Evolutionary conservation across 2,888 invertebrate genomes (phyloP).

Genomic region (Archips crataeganus): DNA sequence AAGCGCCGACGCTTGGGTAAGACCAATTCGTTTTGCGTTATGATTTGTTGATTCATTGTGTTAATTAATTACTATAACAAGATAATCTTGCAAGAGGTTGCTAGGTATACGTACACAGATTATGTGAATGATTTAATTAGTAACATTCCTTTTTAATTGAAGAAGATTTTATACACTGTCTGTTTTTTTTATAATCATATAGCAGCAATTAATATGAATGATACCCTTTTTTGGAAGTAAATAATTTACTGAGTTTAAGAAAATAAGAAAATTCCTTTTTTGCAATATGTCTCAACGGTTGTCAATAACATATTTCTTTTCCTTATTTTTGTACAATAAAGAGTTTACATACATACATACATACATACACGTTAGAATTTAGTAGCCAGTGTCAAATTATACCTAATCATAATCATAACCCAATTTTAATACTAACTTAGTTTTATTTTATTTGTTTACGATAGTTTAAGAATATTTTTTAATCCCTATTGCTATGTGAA

Average conservation of each 20-base stretch:
- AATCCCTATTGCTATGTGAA: background rate
- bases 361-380: too few species aligned
- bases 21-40: constrained; percentile 44
- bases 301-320: too few species aligned
- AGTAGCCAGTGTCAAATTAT: too few species aligned
- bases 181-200: too few species aligned
- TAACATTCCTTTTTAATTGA: background rate
- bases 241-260: too few species aligned
- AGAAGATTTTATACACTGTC: background rate
- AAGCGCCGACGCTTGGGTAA: constrained; percentile 62
- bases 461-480: background rate
- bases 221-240: too few species aligned
- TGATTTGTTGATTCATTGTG: constrained; percentile 32
- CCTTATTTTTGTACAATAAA: too few species aligned
- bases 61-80: constrained; percentile 20
- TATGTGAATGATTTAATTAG: background rate
- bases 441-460: background rate
- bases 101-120: background rate
- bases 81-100: background rate
- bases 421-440: background rate
- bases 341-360: too few species aligned
- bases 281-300: too few species aligned
- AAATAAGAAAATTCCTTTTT: too few species aligned
- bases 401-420: background rate
- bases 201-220: too few species aligned